Conservation (phyloP, 30 jellyfish, hydroid and myxozoan species). For the Catostylus mosaicus region DNA sequence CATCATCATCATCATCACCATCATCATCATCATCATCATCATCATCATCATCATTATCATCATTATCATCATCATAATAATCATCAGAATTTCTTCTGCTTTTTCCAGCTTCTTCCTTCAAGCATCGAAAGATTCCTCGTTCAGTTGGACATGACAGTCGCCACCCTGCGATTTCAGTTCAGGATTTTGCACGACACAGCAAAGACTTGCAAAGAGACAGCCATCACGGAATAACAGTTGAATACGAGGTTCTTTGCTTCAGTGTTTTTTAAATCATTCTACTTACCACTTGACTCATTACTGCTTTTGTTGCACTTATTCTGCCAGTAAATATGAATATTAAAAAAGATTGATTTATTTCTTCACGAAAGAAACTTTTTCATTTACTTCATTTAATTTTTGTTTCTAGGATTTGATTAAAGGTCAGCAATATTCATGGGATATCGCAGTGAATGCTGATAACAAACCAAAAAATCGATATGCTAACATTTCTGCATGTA, state of each 20-base stretch:
- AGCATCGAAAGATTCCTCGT: conserved; percentile 59
- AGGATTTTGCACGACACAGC: conserved; percentile 65
- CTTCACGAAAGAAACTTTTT: background rate
- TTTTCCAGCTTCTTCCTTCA: conserved; percentile 42
- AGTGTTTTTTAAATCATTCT: background rate
- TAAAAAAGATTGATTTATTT: no score
- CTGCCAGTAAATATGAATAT: no score
- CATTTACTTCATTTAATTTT: background rate
- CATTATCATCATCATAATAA: background rate
- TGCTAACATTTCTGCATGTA: conserved; percentile 95
- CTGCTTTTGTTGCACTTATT: no score
- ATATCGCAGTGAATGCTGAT: conserved; percentile 57
- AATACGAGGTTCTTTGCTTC: conserved; percentile 72
- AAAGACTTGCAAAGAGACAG: conserved; percentile 76
- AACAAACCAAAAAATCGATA: conserved; percentile 82
- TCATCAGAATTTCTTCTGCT: background rate
- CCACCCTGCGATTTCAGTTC: conserved; percentile 69
- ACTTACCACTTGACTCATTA: no score
- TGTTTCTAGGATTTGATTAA: conserved; percentile 49
- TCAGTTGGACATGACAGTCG: conserved; percentile 60
- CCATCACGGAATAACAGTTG: conserved; percentile 76
- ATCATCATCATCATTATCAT: background rate
- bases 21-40: background rate
- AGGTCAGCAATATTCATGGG: conserved; percentile 89
- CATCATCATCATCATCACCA: background rate